Percentiles rank a stretch among this genome's conserved stretches.
These are phyloP conservation scores for Galeopsomyia nigrocyanea DNA, from an alignment of 2,888 invertebrate genomes.

Conservation along the genomic window DNA sequence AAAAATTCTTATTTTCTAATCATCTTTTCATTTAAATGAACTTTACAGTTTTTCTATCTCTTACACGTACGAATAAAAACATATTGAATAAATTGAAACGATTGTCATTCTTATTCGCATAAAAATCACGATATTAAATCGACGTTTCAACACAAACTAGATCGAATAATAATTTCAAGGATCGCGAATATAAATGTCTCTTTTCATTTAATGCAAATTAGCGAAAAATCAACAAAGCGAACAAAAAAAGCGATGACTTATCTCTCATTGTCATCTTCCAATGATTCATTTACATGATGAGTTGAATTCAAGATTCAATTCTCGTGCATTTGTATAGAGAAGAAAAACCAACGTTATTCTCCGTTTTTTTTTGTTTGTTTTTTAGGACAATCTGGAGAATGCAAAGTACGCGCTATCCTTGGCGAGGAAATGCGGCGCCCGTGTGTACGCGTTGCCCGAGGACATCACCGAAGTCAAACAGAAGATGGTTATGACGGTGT, in stretches of 20 bases:
- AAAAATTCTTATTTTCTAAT: constrained; percentile 15
- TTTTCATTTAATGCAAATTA: background rate
- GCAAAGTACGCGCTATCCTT: constrained; percentile 99
- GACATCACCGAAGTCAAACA: constrained; percentile 98
- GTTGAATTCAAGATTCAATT: too few species aligned
- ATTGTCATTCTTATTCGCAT: too few species aligned
- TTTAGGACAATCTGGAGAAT: constrained; percentile 93
- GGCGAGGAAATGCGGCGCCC: constrained; percentile 97
- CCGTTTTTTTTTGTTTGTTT: too few species aligned
- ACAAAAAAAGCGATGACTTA: background rate
- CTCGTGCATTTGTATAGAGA: too few species aligned
- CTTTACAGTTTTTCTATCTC: too few species aligned
- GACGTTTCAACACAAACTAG: too few species aligned
- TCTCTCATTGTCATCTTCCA: background rate
- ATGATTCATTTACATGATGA: background rate
- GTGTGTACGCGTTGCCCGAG: constrained; percentile 98
- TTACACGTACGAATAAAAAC: too few species aligned
- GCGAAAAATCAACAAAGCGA: background rate
- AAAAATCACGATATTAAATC: too few species aligned
- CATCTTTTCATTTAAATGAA: background rate
- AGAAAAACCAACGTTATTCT: too few species aligned
- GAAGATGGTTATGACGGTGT: constrained; percentile 99
- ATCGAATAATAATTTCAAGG: too few species aligned
- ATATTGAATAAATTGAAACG: too few species aligned
- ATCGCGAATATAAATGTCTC: too few species aligned